Percentiles rank a stretch among this genome's conserved stretches.
Conservation (phyloP, 2,888 invertebrate species). For the Stenotaenia linearis region DNA sequence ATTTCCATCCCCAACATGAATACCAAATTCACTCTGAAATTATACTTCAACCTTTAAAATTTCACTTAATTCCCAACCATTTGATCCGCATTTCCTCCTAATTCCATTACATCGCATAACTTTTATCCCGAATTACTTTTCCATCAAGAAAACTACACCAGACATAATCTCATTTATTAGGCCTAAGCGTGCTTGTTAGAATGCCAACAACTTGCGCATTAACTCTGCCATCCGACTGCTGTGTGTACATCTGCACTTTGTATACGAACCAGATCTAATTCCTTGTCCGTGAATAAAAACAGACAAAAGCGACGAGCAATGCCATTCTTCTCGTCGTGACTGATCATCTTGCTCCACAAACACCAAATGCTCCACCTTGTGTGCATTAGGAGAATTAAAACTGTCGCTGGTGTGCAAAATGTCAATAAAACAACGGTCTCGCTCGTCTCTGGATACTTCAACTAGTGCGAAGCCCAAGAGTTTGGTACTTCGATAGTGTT, state of each 20-base stretch:
- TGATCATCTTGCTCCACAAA: background rate
- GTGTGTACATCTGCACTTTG: background rate
- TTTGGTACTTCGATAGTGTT: too few relatives aligned
- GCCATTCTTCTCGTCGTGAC: background rate
- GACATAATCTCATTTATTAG: background rate
- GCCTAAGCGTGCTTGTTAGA: background rate
- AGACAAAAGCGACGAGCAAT: background rate
- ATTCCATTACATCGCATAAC: background rate
- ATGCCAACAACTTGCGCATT: background rate
- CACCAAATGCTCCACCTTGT: background rate
- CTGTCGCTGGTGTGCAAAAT: background rate
- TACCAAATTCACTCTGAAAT: too few relatives aligned
- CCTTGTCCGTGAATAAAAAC: background rate
- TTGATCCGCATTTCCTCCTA: too few relatives aligned
- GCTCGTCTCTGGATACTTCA: too few relatives aligned
- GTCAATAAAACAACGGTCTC: background rate
- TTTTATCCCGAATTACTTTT: background rate
- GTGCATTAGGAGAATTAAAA: conserved; percentile 7
- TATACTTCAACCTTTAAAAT: too few relatives aligned
- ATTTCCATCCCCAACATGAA: too few relatives aligned
- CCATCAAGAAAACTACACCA: background rate
- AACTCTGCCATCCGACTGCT: background rate
- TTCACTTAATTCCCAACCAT: too few relatives aligned
- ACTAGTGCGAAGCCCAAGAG: too few relatives aligned
- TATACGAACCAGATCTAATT: background rate